A percentile compares a stretch with the other conserved stretches of the same genome.
These are phyloP conservation scores for Hydropotes inermis DNA, from an alignment of 2,113 vertebrate genomes.

Conservation along the genomic window DNA sequence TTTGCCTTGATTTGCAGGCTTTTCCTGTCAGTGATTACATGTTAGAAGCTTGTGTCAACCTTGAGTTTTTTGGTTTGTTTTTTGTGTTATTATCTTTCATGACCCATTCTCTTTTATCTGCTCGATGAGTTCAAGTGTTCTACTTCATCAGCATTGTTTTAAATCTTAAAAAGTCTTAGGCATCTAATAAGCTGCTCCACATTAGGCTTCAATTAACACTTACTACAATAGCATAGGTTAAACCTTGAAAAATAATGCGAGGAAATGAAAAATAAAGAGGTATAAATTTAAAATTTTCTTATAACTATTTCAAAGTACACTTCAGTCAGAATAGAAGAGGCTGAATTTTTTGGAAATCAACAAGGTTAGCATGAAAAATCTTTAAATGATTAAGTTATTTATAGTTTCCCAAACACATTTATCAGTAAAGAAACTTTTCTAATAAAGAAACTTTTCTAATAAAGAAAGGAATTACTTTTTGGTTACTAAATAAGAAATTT, in stretches of 20 bases:
- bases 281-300: slow-evolving; percentile 74
- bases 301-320: slow-evolving; percentile 66
- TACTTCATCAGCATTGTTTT: slow-evolving; percentile 65
- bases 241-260: slow-evolving; percentile 68
- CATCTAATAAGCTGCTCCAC: slow-evolving; percentile 77
- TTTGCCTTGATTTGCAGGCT: slow-evolving; percentile 71
- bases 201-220: slow-evolving; percentile 73
- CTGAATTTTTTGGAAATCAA: slow-evolving; percentile 63
- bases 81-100: slow-evolving; percentile 66
- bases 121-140: slow-evolving; percentile 69
- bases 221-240: slow-evolving; percentile 72
- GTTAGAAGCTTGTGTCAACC: slow-evolving; percentile 62
- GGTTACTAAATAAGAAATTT: background rate
- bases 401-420: background rate
- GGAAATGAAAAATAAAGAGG: slow-evolving; percentile 60
- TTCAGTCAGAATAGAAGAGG: slow-evolving; percentile 58
- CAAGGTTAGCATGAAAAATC: slow-evolving; percentile 50
- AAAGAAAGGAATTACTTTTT: background rate
- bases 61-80: slow-evolving; percentile 40
- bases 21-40: slow-evolving; percentile 68
- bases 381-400: slow-evolving; percentile 42
- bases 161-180: slow-evolving; percentile 67
- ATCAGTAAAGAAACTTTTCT: background rate
- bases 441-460: background rate
- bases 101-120: slow-evolving; percentile 53